These are phyloP conservation scores for Mamestra configurata DNA, from an alignment of 1,140 invertebrate species.

Conservation along the genomic window DNA sequence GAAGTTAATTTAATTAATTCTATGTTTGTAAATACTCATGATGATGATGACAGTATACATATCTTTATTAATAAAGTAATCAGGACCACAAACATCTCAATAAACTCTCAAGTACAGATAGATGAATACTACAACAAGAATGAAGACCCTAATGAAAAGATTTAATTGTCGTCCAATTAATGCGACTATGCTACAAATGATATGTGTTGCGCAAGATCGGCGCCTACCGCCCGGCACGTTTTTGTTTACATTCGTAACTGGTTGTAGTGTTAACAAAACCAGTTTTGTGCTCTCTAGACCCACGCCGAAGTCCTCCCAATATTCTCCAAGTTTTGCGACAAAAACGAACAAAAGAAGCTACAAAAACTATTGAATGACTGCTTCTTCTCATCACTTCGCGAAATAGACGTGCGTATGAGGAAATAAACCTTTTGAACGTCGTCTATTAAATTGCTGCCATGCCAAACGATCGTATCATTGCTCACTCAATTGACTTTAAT, in stretches of 20 bases:
- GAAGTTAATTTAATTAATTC: too few species aligned
- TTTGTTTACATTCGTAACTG: slow-evolving; percentile 49
- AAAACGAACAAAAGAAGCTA: background rate
- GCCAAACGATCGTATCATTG: slow-evolving; percentile 46
- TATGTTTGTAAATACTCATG: too few species aligned
- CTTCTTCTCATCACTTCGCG: background rate
- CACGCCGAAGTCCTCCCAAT: slow-evolving; percentile 30
- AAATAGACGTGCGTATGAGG: slow-evolving; percentile 7
- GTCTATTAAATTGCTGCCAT: slow-evolving; percentile 46
- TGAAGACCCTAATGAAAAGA: slow-evolving; percentile 44
- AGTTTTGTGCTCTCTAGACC: slow-evolving; percentile 41
- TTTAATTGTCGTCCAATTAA: slow-evolving; percentile 44
- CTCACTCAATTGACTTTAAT: slow-evolving; percentile 52
- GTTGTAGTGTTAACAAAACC: slow-evolving; percentile 48
- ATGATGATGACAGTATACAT: too few species aligned
- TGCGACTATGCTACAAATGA: slow-evolving; percentile 30
- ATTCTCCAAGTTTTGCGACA: background rate
- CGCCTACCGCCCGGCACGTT: slow-evolving; percentile 39
- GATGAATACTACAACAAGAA: background rate
- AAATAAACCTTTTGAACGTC: slow-evolving; percentile 27
- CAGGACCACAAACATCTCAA: background rate
- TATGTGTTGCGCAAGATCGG: slow-evolving; percentile 40
- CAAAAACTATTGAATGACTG: background rate
- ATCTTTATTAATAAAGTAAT: background rate
- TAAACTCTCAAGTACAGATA: background rate